phyloP scores from a whole-genome alignment of 2,888 invertebrate genomes.

The Syritta pipiens region DNA sequence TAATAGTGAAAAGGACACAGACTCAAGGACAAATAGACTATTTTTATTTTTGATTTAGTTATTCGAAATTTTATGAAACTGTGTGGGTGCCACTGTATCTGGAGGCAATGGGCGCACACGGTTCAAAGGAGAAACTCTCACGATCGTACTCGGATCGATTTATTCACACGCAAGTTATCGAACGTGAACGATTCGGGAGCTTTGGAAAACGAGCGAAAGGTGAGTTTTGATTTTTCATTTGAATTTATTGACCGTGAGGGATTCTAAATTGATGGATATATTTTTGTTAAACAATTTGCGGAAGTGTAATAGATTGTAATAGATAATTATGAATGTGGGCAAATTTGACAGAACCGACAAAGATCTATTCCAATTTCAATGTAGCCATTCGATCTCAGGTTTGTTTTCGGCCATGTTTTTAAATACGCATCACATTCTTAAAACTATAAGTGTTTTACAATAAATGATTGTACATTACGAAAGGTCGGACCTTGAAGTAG shows the following conservation, averaged over 20 bases:
- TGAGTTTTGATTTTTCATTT: conserved; percentile 63
- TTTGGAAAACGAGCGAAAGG: conserved; percentile 84
- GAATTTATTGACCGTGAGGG: not conserved
- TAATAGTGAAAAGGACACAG: conserved; percentile 40
- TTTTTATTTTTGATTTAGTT: not conserved
- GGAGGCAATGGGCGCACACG: conserved; percentile 85
- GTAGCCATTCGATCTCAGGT: no score
- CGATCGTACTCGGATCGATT: conserved; percentile 83
- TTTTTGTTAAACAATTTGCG: no score
- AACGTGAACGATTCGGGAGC: conserved; percentile 85
- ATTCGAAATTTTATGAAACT: conserved; percentile 20
- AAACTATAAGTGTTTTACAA: no score
- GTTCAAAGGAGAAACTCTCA: conserved; percentile 87
- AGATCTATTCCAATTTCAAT: no score
- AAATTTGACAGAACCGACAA: no score
- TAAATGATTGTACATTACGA: no score
- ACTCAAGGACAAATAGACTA: conserved; percentile 39
- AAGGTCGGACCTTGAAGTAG: no score
- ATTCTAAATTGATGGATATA: no score
- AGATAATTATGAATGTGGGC: no score
- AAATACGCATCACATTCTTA: no score
- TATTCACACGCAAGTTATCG: conserved; percentile 81
- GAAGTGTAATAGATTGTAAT: no score
- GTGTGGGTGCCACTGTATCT: conserved; percentile 60
- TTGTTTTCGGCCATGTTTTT: no score